Conservation (phyloP, 2,888 invertebrate genomes). For the Drosophila suboccidentalis region DNA sequence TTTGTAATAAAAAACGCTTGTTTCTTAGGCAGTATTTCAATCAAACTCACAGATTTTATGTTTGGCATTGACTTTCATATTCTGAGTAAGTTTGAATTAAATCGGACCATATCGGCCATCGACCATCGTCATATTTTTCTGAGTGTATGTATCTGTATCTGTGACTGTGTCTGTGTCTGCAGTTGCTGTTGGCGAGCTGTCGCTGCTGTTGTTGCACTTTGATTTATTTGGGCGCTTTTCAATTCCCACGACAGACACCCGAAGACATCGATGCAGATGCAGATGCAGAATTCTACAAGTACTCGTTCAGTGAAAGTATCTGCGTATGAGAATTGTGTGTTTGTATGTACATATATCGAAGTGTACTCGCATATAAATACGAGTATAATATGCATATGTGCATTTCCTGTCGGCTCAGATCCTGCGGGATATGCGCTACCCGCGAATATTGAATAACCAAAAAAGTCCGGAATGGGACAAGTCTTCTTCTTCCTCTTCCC, state of each 20-base stretch:
- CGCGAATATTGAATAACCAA: constrained; percentile 80
- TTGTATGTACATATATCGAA: neutral
- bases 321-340: constrained; percentile 6
- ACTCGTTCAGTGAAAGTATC: neutral
- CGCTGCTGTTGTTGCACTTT: constrained; percentile 66
- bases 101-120: too few relatives aligned
- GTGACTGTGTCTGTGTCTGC: constrained; percentile 4
- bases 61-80: too few relatives aligned
- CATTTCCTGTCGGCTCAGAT: constrained; percentile 66
- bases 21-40: too few relatives aligned
- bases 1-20: too few relatives aligned
- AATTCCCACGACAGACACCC: constrained; percentile 72
- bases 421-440: constrained; percentile 56
- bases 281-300: constrained; percentile 28
- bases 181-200: constrained; percentile 26
- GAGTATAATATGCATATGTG: constrained; percentile 32
- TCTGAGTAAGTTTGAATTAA: too few relatives aligned
- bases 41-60: too few relatives aligned
- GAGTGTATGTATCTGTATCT: neutral
- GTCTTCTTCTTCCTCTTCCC: constrained; percentile 1
- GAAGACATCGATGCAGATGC: constrained; percentile 53
- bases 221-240: constrained; percentile 73
- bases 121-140: too few relatives aligned
- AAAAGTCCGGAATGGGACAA: constrained; percentile 32
- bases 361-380: constrained; percentile 5